These are phyloP conservation scores for Trachurus trachurus DNA, from an alignment of 2,797 vertebrate species.

Conservation along the genomic window DNA sequence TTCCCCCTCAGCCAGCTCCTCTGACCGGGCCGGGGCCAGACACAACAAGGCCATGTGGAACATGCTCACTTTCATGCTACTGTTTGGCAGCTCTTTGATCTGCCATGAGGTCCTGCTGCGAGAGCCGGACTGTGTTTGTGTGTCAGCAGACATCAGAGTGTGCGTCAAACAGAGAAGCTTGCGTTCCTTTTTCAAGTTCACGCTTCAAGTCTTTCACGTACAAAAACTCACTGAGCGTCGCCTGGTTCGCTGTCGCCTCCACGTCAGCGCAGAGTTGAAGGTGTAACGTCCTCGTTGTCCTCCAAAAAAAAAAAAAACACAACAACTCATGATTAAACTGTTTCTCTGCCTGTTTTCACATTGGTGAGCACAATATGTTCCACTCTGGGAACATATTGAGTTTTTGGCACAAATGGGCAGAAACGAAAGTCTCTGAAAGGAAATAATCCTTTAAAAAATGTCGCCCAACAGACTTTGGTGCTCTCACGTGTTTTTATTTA, in stretches of 20 bases:
- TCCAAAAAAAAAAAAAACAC: neutral
- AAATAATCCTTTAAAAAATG: conserved; percentile 34
- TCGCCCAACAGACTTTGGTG: conserved; percentile 4
- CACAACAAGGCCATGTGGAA: conserved; percentile 77
- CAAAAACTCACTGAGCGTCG: no score
- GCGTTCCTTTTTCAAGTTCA: conserved; percentile 9
- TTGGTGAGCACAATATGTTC: conserved; percentile 16
- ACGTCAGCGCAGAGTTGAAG: neutral
- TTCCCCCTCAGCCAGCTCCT: conserved; percentile 57
- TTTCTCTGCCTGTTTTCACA: conserved; percentile 18
- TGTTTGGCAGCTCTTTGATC: conserved; percentile 76
- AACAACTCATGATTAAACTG: neutral
- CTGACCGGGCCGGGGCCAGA: conserved; percentile 68
- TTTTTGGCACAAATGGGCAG: conserved; percentile 20
- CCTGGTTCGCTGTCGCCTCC: neutral
- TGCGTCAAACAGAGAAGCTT: conserved; percentile 15
- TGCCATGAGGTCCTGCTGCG: conserved; percentile 56
- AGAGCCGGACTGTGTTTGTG: conserved; percentile 41
- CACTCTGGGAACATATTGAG: conserved; percentile 14
- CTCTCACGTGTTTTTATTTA: conserved; percentile 30
- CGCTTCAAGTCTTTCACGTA: no score
- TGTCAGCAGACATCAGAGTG: conserved; percentile 12
- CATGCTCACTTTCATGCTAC: conserved; percentile 74
- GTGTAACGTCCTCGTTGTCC: neutral
- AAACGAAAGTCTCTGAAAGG: neutral